A percentile compares a stretch with the other conserved stretches of the same genome.
Evolutionary conservation across 1,140 invertebrate genomes (phyloP).

Genomic region (Drosophila willistoni): DNA sequence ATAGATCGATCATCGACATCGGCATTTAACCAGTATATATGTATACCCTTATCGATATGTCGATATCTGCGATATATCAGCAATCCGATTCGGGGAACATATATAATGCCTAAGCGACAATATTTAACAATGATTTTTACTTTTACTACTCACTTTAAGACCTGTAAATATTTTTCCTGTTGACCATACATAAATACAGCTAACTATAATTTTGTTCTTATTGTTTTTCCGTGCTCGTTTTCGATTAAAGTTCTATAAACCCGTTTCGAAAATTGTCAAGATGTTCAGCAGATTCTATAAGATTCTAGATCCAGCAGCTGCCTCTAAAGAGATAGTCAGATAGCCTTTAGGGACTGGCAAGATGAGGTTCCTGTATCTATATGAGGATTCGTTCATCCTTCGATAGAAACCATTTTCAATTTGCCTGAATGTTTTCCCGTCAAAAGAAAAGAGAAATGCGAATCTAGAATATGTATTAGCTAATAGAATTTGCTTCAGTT

Average conservation of each 20-base stretch:
- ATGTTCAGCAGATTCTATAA: too few relatives aligned
- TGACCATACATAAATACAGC: conserved; percentile 30
- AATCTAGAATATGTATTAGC: too few relatives aligned
- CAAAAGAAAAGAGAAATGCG: too few relatives aligned
- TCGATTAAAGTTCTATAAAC: not conserved
- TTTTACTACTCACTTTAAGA: conserved; percentile 22
- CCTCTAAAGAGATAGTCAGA: too few relatives aligned
- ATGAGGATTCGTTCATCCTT: too few relatives aligned
- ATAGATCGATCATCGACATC: not conserved
- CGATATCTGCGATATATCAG: conserved; percentile 1
- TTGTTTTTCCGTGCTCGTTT: conserved; percentile 30
- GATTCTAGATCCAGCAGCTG: too few relatives aligned
- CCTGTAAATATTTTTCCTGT: conserved; percentile 69
- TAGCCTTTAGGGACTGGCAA: too few relatives aligned
- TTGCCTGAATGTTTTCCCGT: too few relatives aligned
- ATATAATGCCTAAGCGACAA: conserved; percentile 31
- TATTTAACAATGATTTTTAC: conserved; percentile 22
- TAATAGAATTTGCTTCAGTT: too few relatives aligned
- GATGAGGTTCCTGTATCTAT: too few relatives aligned
- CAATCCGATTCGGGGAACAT: not conserved
- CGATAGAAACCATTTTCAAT: too few relatives aligned
- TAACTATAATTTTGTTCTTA: conserved; percentile 23
- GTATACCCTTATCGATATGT: conserved; percentile 15
- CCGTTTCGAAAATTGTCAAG: too few relatives aligned
- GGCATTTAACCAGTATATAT: conserved; percentile 3